phyloP scores from a whole-genome alignment of 2,888 invertebrate genomes.

The Cloeon dipterum region DNA sequence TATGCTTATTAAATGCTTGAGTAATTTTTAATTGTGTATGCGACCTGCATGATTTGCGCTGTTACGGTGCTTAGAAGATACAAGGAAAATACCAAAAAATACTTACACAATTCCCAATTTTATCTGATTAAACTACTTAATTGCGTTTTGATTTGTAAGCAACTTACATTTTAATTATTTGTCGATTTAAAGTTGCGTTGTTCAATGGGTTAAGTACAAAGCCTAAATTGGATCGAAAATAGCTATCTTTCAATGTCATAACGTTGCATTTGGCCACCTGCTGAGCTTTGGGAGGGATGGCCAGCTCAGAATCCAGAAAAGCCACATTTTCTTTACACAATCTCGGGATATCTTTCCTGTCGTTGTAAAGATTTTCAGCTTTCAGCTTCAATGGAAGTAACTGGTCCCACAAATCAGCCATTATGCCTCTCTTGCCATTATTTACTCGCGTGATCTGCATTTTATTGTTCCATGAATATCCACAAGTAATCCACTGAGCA shows the following conservation, averaged over 20 bases:
- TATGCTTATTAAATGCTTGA: no score
- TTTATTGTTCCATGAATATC: no score
- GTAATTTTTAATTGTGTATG: no score
- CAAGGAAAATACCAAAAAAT: no score
- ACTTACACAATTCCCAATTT: no score
- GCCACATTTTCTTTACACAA: neutral
- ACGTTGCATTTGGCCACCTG: neutral
- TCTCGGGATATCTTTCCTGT: neutral
- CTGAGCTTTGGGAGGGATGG: neutral
- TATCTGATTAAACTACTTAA: no score
- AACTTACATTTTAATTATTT: neutral
- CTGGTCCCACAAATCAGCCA: neutral
- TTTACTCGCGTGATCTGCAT: no score
- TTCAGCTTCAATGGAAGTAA: neutral
- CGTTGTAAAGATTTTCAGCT: neutral
- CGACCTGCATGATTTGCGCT: no score
- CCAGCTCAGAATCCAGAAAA: neutral
- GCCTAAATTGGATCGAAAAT: neutral
- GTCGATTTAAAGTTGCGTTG: neutral
- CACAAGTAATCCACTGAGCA: no score
- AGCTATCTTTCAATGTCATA: neutral
- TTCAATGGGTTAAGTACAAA: neutral
- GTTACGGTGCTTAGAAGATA: no score
- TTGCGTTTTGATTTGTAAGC: no score
- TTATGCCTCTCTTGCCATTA: neutral